phyloP scores from a whole-genome alignment of 2,888 invertebrate genomes.

The Hirtodrosophila trivittata region DNA sequence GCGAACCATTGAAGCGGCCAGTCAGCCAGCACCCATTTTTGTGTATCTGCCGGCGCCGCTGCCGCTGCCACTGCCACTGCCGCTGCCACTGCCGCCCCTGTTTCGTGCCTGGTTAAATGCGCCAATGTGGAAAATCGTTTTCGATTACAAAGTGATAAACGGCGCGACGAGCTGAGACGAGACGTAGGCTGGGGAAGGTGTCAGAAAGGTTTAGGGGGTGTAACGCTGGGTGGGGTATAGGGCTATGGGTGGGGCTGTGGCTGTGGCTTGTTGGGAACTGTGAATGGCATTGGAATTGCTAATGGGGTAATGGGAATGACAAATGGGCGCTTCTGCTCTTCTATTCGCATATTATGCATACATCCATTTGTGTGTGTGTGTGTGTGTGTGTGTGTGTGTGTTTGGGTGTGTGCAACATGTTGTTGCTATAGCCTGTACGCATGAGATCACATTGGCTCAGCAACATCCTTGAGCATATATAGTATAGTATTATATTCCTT shows the following conservation, averaged over 20 bases:
- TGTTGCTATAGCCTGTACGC: background rate
- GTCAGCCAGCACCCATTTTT: slow-evolving; percentile 1
- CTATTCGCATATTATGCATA: background rate
- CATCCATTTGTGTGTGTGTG: background rate
- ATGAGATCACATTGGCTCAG: background rate
- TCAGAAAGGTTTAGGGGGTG: background rate
- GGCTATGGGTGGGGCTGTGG: slow-evolving; percentile 1
- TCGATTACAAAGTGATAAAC: slow-evolving; percentile 52
- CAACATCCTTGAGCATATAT: background rate
- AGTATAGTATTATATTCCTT: no score
- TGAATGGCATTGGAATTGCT: background rate
- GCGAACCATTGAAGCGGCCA: slow-evolving; percentile 39
- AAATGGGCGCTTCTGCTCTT: no score
- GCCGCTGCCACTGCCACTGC: background rate
- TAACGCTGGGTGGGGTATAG: background rate
- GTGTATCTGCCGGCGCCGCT: background rate
- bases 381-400: background rate
- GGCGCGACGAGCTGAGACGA: background rate
- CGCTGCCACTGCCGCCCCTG: background rate
- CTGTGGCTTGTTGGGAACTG: background rate
- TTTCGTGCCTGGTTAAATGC: slow-evolving; percentile 40
- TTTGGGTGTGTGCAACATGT: background rate
- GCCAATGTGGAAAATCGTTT: slow-evolving; percentile 67
- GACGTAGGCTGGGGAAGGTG: background rate
- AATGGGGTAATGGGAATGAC: background rate